phyloP scores from a whole-genome alignment of 2,113 vertebrate genomes.

The Beaufortia kweichowensis region DNA sequence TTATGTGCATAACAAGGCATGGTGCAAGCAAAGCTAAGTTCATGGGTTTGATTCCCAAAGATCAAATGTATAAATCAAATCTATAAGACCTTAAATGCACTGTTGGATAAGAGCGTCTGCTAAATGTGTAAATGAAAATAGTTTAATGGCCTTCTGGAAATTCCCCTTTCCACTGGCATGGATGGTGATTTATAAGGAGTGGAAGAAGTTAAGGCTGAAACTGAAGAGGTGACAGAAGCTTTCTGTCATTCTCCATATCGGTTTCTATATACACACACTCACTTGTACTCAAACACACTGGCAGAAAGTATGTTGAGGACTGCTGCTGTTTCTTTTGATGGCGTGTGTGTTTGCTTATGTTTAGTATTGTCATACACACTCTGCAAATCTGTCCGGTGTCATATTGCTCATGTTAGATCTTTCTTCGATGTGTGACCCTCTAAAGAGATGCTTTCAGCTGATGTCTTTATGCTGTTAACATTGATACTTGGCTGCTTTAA shows the following conservation, averaged over 20 bases:
- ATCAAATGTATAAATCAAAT: too few species aligned
- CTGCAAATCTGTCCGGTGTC: background rate
- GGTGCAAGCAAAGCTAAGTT: too few species aligned
- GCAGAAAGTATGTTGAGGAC: background rate
- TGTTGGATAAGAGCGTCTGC: too few species aligned
- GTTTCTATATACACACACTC: background rate
- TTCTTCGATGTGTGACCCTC: constrained; percentile 3
- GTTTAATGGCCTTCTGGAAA: constrained; percentile 2
- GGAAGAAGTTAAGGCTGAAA: constrained; percentile 12
- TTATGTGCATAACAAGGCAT: too few species aligned
- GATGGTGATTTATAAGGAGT: constrained; percentile 26
- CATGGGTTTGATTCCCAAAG: too few species aligned
- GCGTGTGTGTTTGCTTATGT: background rate
- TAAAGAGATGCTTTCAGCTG: background rate
- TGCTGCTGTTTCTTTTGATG: constrained; percentile 3
- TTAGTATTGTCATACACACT: background rate
- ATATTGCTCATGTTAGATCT: background rate
- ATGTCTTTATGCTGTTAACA: constrained; percentile 29
- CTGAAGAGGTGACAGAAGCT: background rate
- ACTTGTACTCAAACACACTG: background rate
- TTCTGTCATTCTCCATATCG: background rate
- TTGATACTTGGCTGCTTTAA: constrained; percentile 16
- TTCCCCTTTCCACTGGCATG: constrained; percentile 33
- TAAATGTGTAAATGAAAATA: background rate
- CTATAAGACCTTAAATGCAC: too few species aligned